Base-by-base conservation (phyloP, 2,888 invertebrate genomes). In the Spialia ferax region DNA sequence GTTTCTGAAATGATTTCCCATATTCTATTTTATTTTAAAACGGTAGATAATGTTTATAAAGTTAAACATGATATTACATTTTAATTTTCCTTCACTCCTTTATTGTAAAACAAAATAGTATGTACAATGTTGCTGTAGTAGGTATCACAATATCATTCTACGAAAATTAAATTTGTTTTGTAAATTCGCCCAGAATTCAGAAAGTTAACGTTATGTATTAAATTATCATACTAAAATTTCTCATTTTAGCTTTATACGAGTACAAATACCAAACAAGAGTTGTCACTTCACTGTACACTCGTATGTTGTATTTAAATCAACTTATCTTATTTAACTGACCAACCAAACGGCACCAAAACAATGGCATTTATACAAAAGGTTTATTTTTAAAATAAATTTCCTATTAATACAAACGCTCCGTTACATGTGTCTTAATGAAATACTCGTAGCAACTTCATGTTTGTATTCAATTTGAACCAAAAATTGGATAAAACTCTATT, bases 181-280 rank as follows among this genome's bases (percentile, higher is more conserved):
- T 45, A 45, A 60, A 45, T 15, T 60, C 26, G 11, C 59, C 29
- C 23, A 61, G 50, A 48, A 61, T 29, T 20, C 29, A 13, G n/a
- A 20, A 20, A 50, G 29, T 29, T 48, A 48, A 60, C 48, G 32
- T 60, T 42, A 42, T 7, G 42, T 13, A 48, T 48, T 29, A 60
- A 60, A 60, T 60, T 60, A 48, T 60, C 45, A 60, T 48, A 60
- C 48, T 60, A 29, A 45, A 60, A 60, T 20, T 26, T 60, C 26
- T 48, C 20, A 48, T 18, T 60, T 60, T 29, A 13, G 15, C 48
- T 60, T 38, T 45, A 6, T 26, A 26, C 26, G 2, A 2, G 60
- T 45, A n/a, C n/a, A n/a, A n/a, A 29, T 60, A 48, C 60, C 20
- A 60, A 48, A 29, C 7, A 29, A 29, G 60, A 60, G 60, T 60